Evolutionary conservation across 2,888 invertebrate species (phyloP), one percentile per base, ranked within the genome.

Genomic region (Dynastes maya): DNA sequence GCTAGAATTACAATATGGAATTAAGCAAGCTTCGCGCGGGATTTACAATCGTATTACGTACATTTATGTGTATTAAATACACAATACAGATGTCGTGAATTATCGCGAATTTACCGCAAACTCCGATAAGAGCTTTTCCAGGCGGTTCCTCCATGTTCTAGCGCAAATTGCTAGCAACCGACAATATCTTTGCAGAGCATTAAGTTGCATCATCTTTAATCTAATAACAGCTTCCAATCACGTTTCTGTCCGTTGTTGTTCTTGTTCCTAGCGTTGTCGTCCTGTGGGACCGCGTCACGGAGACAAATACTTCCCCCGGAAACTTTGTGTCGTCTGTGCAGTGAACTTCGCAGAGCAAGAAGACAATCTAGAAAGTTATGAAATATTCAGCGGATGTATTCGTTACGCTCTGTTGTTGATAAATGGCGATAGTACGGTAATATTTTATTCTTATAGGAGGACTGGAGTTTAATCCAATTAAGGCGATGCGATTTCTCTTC

Each of bases 211-310:
- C 11, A 45, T 45, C 45, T 45, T 11, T 58, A 58, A 58, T 58
- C 16, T 58, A 58, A 58, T 58, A 58, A 58, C 8, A 22, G 55
- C 55, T 9, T 58, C 55, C 55, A 58, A 58, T 58, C 55, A 58
- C 55, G 55, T 58, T 58, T 58, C 55, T 16, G 22, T 58, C 22
- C 9, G 55, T 22, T 55, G n/a, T 58, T 58, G 22, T 22, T 58
- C 8, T 58, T 22, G 55, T 22, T 58, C 8, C 3, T 58, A n/a
- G 8, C 16, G 55, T 58, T 27, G 16, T 16, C 55, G 55, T 58
- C 55, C 22, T 58, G 22, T 22, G 55, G 8, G 22, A 58, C 16
- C 13, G 22, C 55, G 22, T 22, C 55, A 58, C 22, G 9, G 55
- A 58, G 55, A 58, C 55, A 22, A 58, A 22, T 22, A 58, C 55